Evolutionary conservation across 2,797 vertebrate species (phyloP).

Genomic region (Gouania willdenowi): DNA sequence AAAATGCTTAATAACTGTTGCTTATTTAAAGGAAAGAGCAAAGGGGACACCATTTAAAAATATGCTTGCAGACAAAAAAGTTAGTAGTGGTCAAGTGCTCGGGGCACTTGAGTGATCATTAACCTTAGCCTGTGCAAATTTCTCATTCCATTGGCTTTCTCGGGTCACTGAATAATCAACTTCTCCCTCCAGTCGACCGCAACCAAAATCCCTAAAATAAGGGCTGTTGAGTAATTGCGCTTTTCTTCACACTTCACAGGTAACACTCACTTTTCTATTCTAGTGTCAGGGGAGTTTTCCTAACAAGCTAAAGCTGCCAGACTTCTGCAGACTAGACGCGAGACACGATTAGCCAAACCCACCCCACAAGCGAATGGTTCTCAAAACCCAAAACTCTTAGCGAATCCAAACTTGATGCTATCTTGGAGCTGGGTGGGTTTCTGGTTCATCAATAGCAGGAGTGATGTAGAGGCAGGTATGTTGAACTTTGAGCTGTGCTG

Average conservation of each 20-base stretch:
- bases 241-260: slow-evolving; percentile 13
- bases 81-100: slow-evolving; percentile 16
- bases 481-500: slow-evolving; percentile 36
- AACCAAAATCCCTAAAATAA: slow-evolving; percentile 19
- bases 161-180: slow-evolving; percentile 34
- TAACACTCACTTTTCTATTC: slow-evolving; percentile 18
- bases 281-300: slow-evolving; percentile 17
- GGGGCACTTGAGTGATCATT: slow-evolving; percentile 38
- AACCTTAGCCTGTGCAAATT: slow-evolving; percentile 28
- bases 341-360: slow-evolving; percentile 34
- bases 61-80: slow-evolving; percentile 15
- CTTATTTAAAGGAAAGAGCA: slow-evolving; percentile 4
- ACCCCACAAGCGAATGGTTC: slow-evolving; percentile 9
- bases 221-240: slow-evolving; percentile 24
- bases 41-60: too few relatives aligned
- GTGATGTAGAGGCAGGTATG: slow-evolving; percentile 39
- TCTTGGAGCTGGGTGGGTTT: slow-evolving; percentile 34
- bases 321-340: slow-evolving; percentile 13
- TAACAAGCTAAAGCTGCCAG: slow-evolving; percentile 24
- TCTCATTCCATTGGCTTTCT: slow-evolving; percentile 15
- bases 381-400: slow-evolving; percentile 29
- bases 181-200: slow-evolving; percentile 21
- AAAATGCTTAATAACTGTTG: slow-evolving; percentile 58
- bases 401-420: slow-evolving; percentile 30
- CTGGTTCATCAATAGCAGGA: slow-evolving; percentile 26